These are phyloP conservation scores for Columba janthina DNA, from an alignment of 2,113 vertebrate species.

Conservation along the genomic window DNA sequence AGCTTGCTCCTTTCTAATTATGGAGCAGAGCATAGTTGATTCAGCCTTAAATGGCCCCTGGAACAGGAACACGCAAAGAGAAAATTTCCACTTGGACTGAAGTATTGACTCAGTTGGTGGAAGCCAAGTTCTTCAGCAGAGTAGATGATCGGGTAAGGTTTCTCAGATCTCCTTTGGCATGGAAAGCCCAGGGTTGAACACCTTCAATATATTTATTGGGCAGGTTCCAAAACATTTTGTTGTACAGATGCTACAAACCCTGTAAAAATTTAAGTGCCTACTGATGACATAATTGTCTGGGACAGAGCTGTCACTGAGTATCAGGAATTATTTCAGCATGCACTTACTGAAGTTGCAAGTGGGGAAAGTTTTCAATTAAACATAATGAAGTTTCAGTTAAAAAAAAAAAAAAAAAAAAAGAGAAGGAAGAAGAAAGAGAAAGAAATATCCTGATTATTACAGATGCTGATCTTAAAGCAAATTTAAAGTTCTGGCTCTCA, in stretches of 20 bases:
- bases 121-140: constrained; percentile 47
- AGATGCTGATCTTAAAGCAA: neutral
- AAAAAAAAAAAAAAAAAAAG: neutral
- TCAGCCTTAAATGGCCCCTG: constrained; percentile 42
- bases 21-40: neutral
- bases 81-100: constrained; percentile 44
- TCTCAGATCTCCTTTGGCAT: constrained; percentile 22
- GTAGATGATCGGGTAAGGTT: constrained; percentile 16
- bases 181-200: constrained; percentile 15
- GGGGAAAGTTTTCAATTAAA: constrained; percentile 31
- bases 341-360: neutral
- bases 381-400: neutral
- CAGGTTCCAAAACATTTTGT: constrained; percentile 26
- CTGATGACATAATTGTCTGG: constrained; percentile 22
- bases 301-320: constrained; percentile 23
- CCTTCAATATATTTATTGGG: neutral
- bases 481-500: neutral
- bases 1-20: constrained; percentile 19
- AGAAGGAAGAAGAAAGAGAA: neutral
- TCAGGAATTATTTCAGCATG: constrained; percentile 6
- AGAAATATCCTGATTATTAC: neutral
- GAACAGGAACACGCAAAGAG: neutral
- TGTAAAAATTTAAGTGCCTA: constrained; percentile 15
- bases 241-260: constrained; percentile 5
- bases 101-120: neutral